These are phyloP conservation scores for Chrysina gloriosa DNA, from an alignment of 2,888 invertebrate genomes.

Conservation along the genomic window DNA sequence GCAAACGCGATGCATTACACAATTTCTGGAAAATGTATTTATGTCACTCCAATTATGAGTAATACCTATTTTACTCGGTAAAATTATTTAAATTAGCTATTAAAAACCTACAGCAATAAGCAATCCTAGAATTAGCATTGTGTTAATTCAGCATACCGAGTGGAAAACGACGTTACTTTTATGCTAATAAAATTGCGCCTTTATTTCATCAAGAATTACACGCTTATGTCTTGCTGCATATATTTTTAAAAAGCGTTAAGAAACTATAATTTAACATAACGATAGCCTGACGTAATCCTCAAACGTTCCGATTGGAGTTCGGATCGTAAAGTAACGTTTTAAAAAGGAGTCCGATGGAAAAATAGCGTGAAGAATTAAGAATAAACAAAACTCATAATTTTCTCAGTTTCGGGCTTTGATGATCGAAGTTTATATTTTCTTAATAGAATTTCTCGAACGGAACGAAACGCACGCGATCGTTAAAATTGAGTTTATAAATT, in stretches of 20 bases:
- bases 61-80: slow-evolving; percentile 31
- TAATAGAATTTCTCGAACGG: slow-evolving; percentile 18
- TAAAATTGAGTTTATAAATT: slow-evolving; percentile 32
- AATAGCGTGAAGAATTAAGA: slow-evolving; percentile 6
- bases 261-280: neutral
- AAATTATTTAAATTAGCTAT: slow-evolving; percentile 33
- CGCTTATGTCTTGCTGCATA: neutral
- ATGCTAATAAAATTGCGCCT: slow-evolving; percentile 7
- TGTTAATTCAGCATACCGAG: neutral
- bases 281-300: neutral
- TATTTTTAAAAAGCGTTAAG: neutral
- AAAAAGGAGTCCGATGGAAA: neutral
- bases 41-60: too few relatives aligned
- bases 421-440: slow-evolving; percentile 31
- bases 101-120: slow-evolving; percentile 34
- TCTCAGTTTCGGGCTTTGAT: slow-evolving; percentile 6
- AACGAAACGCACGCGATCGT: slow-evolving; percentile 6
- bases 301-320: neutral
- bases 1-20: too few relatives aligned
- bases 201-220: slow-evolving; percentile 1
- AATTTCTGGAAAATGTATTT: too few relatives aligned
- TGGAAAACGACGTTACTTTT: neutral
- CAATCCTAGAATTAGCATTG: slow-evolving; percentile 16
- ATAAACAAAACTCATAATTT: slow-evolving; percentile 1
- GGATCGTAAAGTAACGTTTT: neutral